Base-by-base conservation (phyloP, 2,797 vertebrate species). In the Hyperoplus immaculatus region DNA sequence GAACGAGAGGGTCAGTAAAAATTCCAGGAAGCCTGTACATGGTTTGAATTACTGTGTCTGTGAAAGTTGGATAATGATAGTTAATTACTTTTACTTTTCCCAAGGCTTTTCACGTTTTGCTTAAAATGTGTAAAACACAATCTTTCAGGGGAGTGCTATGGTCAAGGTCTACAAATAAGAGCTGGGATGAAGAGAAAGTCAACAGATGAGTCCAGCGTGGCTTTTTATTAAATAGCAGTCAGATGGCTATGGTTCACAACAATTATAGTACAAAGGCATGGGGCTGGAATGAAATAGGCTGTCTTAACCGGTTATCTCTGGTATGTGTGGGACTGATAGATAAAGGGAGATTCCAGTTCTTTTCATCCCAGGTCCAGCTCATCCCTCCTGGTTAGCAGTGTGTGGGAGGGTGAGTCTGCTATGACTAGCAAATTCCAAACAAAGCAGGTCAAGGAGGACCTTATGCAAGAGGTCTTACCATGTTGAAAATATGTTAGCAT, bases 251-350 rank as follows among this genome's bases (percentile, higher is more conserved):
- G 49, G 38, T 70, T 86, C 65, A 79, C 46, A 72, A 81, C 75
- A 78, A 87, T 90, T 82, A 89, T 39, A 69, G 76, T 65, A 75
- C 78, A 88, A 88, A 91, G 88, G 77, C 70, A 69, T 14, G 38
- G 57, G 83, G 77, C 49, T 65, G 80, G 82, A 78, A 82, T 80
- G 59, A 80, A 87, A 82, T 9, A 60, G 56, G 69, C 78, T 88
- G 92, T 94, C 93, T 88, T 49, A 68, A 47, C 80, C 84, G 91
- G 88, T 93, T 94, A 94, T 92, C 86, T 89, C 66, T 92, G 93
- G 93, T 92, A 95, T 95, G 94, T 87, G 81, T 77, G 66, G 81
- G 82, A 58, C 79, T 89, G 90, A 94, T 85, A 91, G 92, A 93
- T 77, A 85, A 81, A 72, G 67, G 63, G 63, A 89, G 86, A 92